phyloP scores from a whole-genome alignment of 2,888 invertebrate genomes.

The Rhingia rostrata region DNA sequence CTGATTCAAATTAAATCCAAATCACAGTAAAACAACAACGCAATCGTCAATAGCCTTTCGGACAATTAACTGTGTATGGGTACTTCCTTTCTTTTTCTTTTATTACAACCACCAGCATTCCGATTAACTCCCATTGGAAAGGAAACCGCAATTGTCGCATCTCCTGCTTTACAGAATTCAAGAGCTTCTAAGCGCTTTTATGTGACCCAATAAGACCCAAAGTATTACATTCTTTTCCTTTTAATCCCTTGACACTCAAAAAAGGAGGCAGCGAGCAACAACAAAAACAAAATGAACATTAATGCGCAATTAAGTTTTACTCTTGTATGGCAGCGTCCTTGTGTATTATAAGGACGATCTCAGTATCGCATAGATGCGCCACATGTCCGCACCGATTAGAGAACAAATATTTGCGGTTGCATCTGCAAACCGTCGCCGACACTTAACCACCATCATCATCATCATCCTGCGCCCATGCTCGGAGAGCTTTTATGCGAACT shows the following conservation, averaged over 20 bases:
- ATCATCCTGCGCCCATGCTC: conserved; percentile 15
- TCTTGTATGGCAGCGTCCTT: conserved; percentile 25
- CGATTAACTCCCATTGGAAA: not conserved
- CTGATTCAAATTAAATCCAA: conserved; percentile 60
- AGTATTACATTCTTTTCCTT: conserved; percentile 51
- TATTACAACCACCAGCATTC: not conserved
- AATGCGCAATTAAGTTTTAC: conserved; percentile 49
- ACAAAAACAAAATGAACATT: conserved; percentile 22
- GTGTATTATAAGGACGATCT: conserved; percentile 13
- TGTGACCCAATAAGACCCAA: conserved; percentile 31
- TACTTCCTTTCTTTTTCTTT: conserved; percentile 13
- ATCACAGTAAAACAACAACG: conserved; percentile 50
- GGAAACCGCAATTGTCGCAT: conserved; percentile 28
- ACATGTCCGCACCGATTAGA: conserved; percentile 65
- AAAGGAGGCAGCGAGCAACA: not conserved
- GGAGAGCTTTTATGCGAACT: conserved; percentile 48
- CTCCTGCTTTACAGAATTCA: not conserved
- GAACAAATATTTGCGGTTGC: conserved; percentile 67
- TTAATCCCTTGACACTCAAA: conserved; percentile 44
- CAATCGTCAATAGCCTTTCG: conserved; percentile 43
- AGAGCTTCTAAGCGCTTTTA: conserved; percentile 11
- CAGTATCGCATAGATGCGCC: conserved; percentile 37
- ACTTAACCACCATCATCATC: not conserved
- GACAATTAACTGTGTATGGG: conserved; percentile 50
- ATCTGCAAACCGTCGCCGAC: conserved; percentile 50